Evolutionary conservation across 1,140 invertebrate genomes (phyloP), one percentile per base, ranked within the genome.

Genomic region (Thalassaphorura encarpata): DNA sequence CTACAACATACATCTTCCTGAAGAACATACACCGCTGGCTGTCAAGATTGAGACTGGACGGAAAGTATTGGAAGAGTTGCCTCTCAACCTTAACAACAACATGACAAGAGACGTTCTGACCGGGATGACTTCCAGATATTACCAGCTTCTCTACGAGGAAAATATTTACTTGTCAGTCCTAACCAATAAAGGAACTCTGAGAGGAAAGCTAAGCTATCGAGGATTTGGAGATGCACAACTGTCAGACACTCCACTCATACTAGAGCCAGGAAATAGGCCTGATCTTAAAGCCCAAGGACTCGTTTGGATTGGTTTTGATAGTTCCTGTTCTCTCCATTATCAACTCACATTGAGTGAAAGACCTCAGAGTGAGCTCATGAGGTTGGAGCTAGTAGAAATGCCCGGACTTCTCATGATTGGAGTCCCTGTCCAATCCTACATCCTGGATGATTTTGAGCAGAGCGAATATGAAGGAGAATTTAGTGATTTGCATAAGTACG

Each of bases 321-420:
- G 28, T 31, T 80, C 89, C 36, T 93, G 89, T 69, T 81, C 81
- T 60, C 70, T 91, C 1, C 84, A 90, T 67, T 93, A 89, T 66
- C 87, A 92, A 69, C 77, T 91, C 21, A 74, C 67, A 1, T 51
- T 76, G 11, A 58, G 53, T 33, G 54, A 61, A 33, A 45, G 62
- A 33, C 52, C 59, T 24, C 67, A 66, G 36, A 61, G 57, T 21
- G 63, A 57, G 41, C 26, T 66, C 33, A 64, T 62, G 47, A 43
- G 58, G 16, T 26, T 66, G 33, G 64, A 67, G 58, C 39, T 67
- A 16, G 59, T 65, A 48, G 64, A 67, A 53, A 62, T 62, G 23
- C 64, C 64, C 24, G 60, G 47, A 11, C 48, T 65, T n/a, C 58
- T 57, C 19, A 52, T 43, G 11, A 60, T 57, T 27, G 63, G 63